Evolutionary conservation across 2,888 invertebrate species (phyloP).

Genomic region (Enoplolaimus lenunculus): DNA sequence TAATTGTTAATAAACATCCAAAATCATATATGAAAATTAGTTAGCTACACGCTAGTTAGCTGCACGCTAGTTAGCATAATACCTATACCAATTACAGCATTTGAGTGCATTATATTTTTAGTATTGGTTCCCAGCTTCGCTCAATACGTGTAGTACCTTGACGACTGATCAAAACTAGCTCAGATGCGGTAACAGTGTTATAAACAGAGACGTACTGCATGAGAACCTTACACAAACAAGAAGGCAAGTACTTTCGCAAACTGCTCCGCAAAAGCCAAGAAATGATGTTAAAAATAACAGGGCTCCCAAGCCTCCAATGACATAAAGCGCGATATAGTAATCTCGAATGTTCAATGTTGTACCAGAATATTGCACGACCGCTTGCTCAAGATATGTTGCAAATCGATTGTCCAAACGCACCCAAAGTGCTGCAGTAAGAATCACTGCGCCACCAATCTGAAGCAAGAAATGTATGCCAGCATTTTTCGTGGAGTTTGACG

Average conservation of each 20-base stretch:
- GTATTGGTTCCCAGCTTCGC: too few species aligned
- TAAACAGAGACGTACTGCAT: too few species aligned
- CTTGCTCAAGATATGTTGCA: slow-evolving; percentile 14
- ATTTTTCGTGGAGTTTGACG: neutral
- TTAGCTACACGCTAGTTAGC: too few species aligned
- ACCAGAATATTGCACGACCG: neutral
- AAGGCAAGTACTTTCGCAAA: slow-evolving; percentile 28
- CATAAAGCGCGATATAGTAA: slow-evolving; percentile 28
- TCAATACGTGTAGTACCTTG: too few species aligned
- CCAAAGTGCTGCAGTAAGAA: slow-evolving; percentile 29
- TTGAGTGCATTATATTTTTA: too few species aligned
- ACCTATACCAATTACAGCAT: too few species aligned
- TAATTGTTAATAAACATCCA: too few species aligned
- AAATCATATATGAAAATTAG: too few species aligned
- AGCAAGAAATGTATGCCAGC: neutral
- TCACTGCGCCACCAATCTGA: slow-evolving; percentile 28
- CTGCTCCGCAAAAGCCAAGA: slow-evolving; percentile 32
- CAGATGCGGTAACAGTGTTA: too few species aligned
- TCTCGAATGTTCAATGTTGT: neutral
- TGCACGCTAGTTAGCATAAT: too few species aligned
- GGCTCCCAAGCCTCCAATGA: slow-evolving; percentile 27
- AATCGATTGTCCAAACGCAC: slow-evolving; percentile 28
- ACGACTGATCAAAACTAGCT: too few species aligned
- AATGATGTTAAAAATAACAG: slow-evolving; percentile 31
- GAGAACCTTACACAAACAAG: slow-evolving; percentile 28